Evolutionary conservation across 2,797 vertebrate genomes (phyloP).

Genomic region (Syngnathus acus): DNA sequence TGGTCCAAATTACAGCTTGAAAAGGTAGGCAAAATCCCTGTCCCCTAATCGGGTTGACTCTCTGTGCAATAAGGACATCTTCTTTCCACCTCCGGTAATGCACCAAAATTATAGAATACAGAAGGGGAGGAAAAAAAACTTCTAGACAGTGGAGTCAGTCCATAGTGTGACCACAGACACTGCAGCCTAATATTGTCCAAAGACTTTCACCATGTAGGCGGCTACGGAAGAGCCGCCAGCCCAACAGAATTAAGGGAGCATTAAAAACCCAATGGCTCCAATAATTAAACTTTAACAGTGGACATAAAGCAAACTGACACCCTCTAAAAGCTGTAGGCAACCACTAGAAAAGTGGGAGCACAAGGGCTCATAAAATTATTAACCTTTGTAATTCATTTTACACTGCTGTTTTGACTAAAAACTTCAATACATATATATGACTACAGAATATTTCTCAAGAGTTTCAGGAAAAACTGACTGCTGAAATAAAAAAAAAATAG

Average conservation of each 20-base stretch:
- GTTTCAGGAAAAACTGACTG: background rate
- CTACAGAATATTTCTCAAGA: background rate
- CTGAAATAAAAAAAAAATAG: too few relatives aligned
- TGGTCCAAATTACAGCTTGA: too few relatives aligned
- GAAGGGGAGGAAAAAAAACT: background rate
- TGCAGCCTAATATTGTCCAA: conserved; percentile 13
- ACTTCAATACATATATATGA: background rate
- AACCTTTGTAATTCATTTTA: conserved; percentile 11
- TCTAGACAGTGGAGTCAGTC: background rate
- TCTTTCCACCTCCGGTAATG: too few relatives aligned
- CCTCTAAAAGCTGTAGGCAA: conserved; percentile 47
- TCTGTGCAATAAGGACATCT: too few relatives aligned
- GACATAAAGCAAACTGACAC: conserved; percentile 55
- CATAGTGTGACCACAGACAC: conserved; percentile 9
- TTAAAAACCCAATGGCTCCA: conserved; percentile 65
- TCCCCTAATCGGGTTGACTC: too few relatives aligned
- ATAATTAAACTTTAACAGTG: conserved; percentile 69
- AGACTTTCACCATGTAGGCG: conserved; percentile 33
- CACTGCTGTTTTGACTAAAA: conserved; percentile 3
- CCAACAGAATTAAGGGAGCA: conserved; percentile 61
- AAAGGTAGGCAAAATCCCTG: too few relatives aligned
- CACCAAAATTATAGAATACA: background rate
- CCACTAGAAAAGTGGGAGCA: conserved; percentile 23
- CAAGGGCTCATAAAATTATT: conserved; percentile 15
- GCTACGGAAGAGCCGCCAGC: conserved; percentile 41